phyloP scores from a whole-genome alignment of 2,113 vertebrate genomes.

The Callaeas wilsoni region DNA sequence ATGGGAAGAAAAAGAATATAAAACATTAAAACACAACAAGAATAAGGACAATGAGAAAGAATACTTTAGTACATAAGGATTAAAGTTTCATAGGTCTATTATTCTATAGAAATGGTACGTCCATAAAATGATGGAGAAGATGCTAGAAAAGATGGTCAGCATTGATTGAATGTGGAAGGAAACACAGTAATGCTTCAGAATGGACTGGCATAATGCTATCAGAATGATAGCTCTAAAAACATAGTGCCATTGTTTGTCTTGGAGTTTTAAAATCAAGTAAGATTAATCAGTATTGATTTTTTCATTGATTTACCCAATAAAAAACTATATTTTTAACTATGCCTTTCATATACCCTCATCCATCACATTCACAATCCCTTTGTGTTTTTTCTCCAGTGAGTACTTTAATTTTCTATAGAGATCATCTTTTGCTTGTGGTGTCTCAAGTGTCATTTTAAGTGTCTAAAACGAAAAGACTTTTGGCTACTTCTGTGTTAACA shows the following conservation, averaged over 20 bases:
- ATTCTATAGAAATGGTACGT: neutral
- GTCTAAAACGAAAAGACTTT: neutral
- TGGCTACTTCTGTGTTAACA: neutral
- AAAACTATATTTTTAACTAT: neutral
- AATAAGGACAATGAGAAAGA: neutral
- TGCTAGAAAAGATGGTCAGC: neutral
- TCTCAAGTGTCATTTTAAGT: neutral
- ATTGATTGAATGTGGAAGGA: neutral
- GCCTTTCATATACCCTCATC: neutral
- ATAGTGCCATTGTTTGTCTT: neutral
- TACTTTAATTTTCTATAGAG: neutral
- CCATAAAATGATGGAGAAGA: neutral
- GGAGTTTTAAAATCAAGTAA: neutral
- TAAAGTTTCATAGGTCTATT: neutral
- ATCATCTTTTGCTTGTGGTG: neutral
- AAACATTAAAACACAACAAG: neutral
- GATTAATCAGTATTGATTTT: neutral
- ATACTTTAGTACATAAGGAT: neutral
- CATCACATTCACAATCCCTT: neutral
- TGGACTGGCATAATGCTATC: neutral
- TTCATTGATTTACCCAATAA: neutral
- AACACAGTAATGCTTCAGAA: neutral
- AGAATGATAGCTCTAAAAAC: neutral
- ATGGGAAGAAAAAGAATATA: neutral
- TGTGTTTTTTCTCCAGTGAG: neutral